Conservation (phyloP, 2,113 vertebrate species). For the Galeopterus variegatus region DNA sequence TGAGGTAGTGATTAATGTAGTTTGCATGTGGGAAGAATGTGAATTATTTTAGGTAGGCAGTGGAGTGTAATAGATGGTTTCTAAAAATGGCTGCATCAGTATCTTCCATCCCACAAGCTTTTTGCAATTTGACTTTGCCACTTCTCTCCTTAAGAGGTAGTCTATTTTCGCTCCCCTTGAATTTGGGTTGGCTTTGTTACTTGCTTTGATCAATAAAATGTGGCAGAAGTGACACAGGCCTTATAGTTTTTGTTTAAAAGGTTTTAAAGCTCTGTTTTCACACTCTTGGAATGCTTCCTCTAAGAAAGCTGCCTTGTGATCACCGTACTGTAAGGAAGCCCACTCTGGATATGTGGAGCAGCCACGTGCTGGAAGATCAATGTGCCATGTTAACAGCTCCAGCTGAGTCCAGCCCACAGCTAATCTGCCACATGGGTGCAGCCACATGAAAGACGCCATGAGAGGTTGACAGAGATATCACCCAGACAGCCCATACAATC, state of each 20-base stretch:
- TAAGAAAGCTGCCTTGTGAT: not conserved
- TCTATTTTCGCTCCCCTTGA: not conserved
- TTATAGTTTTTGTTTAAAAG: not conserved
- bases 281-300: not conserved
- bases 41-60: not conserved
- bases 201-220: conserved; percentile 29
- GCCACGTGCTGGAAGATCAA: not conserved
- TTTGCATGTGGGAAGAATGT: not conserved
- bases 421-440: not conserved
- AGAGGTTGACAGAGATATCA: not conserved
- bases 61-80: not conserved
- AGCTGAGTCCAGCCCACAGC: not conserved
- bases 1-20: not conserved
- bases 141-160: not conserved
- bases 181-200: not conserved
- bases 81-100: not conserved
- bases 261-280: not conserved
- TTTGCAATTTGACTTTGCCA: not conserved
- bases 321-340: not conserved
- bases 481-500: not conserved
- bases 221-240: not conserved
- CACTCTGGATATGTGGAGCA: not conserved
- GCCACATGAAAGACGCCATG: not conserved
- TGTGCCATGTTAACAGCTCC: not conserved
- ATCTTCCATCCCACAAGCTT: not conserved